A percentile compares a stretch with the other conserved stretches of the same genome.
Evolutionary conservation across 1,140 invertebrate genomes (phyloP).

Genomic region (Eumaeus atala): DNA sequence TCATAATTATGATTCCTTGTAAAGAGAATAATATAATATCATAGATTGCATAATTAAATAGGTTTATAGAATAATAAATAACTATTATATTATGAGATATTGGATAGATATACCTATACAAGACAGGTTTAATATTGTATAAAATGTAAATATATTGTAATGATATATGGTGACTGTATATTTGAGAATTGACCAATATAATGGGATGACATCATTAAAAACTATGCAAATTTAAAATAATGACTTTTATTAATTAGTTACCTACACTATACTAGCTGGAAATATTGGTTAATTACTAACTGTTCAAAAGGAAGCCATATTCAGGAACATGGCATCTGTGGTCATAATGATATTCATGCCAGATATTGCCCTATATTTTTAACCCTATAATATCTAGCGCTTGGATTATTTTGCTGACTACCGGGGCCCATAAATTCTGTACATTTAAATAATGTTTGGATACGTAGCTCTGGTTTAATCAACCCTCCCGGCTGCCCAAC

Average conservation of each 20-base stretch:
- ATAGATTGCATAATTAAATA: too few relatives aligned
- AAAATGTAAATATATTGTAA: slow-evolving; percentile 8
- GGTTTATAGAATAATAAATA: not conserved
- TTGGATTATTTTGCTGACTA: not conserved
- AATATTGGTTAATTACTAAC: not conserved
- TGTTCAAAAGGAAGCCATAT: not conserved
- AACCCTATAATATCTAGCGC: not conserved
- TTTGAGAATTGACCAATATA: slow-evolving; percentile 5
- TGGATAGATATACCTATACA: not conserved
- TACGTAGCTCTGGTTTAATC: too few relatives aligned
- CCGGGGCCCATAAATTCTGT: too few relatives aligned
- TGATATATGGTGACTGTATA: not conserved
- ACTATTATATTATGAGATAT: not conserved
- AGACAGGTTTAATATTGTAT: not conserved
- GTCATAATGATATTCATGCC: not conserved
- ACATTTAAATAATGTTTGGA: too few relatives aligned
- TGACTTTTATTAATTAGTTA: not conserved
- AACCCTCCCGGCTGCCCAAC: too few relatives aligned
- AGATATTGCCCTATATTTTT: not conserved
- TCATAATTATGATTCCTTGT: not conserved
- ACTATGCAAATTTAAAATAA: not conserved
- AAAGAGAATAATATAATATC: slow-evolving; percentile 1
- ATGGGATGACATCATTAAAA: not conserved
- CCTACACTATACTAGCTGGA: not conserved
- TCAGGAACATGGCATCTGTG: not conserved